phyloP scores from a whole-genome alignment of 2,888 invertebrate genomes.

The Amitus sp. region DNA sequence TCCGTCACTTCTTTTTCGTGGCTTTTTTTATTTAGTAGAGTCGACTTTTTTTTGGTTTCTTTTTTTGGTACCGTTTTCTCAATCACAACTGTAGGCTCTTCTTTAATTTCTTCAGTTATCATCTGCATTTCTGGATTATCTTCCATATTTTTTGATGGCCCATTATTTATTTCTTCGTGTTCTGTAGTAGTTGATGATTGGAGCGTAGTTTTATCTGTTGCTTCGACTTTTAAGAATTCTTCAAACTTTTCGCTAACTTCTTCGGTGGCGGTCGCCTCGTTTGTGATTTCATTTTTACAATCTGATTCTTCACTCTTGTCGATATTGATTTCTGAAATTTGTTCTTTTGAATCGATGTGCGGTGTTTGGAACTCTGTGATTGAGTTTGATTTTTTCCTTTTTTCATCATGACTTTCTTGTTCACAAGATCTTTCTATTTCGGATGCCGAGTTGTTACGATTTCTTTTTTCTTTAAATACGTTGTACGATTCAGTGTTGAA shows the following conservation, averaged over 20 bases:
- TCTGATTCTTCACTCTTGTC: not conserved
- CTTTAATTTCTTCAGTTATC: not conserved
- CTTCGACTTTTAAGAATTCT: not conserved
- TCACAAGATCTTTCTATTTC: not conserved
- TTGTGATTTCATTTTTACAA: too few relatives aligned
- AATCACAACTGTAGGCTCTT: constrained; percentile 4
- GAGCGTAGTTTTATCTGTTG: not conserved
- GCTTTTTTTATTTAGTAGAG: constrained; percentile 19
- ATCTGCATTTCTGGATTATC: not conserved
- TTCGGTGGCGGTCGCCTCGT: not conserved
- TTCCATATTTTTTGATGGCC: not conserved
- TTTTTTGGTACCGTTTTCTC: constrained; percentile 16
- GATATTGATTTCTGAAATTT: not conserved
- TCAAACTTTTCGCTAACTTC: not conserved
- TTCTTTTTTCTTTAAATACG: not conserved
- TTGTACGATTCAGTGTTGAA: constrained; percentile 52
- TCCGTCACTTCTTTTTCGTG: constrained; percentile 7
- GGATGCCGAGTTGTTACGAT: not conserved
- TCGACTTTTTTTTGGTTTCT: constrained; percentile 8
- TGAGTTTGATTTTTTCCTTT: not conserved
- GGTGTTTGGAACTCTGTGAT: too few relatives aligned
- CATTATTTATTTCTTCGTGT: not conserved
- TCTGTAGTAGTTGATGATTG: not conserved
- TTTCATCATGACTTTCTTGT: not conserved
- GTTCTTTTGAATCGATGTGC: too few relatives aligned